Evolutionary conservation across 2,113 vertebrate species (phyloP).

Genomic region (Sakesphorus luctuosus): DNA sequence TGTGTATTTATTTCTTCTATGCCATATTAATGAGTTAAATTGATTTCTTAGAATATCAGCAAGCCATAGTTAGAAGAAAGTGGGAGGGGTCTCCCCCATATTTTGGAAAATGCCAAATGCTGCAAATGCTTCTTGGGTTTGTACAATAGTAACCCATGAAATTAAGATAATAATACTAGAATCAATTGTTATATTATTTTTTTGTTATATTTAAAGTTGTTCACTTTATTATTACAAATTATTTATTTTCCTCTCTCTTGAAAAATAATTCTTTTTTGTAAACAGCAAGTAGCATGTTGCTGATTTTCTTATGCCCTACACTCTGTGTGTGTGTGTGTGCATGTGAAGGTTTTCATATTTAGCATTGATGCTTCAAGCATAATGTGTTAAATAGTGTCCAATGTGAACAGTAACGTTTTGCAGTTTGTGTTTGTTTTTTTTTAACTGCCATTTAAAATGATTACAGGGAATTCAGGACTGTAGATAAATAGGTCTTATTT

Average conservation of each 20-base stretch:
- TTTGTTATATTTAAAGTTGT: no score
- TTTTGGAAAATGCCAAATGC: conserved; percentile 22
- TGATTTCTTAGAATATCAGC: conserved; percentile 38
- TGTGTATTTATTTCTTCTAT: not conserved
- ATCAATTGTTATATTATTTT: not conserved
- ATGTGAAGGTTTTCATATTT: not conserved
- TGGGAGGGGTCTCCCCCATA: not conserved
- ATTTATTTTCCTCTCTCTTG: not conserved
- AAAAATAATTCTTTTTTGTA: not conserved
- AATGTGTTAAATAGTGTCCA: not conserved
- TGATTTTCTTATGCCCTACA: not conserved
- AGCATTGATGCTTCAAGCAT: not conserved
- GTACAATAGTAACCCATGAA: not conserved
- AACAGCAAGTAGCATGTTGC: not conserved
- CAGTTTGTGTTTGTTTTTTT: not conserved
- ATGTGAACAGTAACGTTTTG: not conserved
- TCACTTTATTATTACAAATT: conserved; percentile 2
- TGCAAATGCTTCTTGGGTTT: not conserved
- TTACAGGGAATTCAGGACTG: not conserved
- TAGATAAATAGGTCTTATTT: not conserved
- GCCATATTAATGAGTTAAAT: conserved; percentile 35
- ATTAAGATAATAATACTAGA: not conserved
- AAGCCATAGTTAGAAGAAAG: conserved; percentile 28
- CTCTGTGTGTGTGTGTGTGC: no score
- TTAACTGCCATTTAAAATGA: not conserved